A percentile compares a stretch with the other conserved stretches of the same genome.
phyloP scores from a whole-genome alignment of 1,140 invertebrate genomes.

The Ephestia elutella region DNA sequence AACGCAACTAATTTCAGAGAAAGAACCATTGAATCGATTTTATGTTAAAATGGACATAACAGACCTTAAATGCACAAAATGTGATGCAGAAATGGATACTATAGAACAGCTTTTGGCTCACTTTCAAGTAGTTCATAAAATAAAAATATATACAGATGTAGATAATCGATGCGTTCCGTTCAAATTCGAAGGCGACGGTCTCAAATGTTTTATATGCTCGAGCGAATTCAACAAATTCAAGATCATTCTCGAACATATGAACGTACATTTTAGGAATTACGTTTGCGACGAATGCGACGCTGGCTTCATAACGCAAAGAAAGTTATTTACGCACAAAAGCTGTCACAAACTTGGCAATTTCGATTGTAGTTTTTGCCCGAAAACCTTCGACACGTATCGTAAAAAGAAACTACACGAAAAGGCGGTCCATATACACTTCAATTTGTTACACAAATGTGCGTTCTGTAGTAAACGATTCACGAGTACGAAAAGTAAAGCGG shows the following conservation, averaged over 20 bases:
- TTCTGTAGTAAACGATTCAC: constrained; percentile 46
- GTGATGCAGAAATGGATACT: constrained; percentile 16
- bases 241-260: constrained; percentile 48
- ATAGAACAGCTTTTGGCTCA: constrained; percentile 24
- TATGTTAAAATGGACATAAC: constrained; percentile 39
- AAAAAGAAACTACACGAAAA: constrained; percentile 46
- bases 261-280: constrained; percentile 46
- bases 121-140: constrained; percentile 21
- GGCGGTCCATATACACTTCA: constrained; percentile 36
- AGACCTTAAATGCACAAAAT: constrained; percentile 23
- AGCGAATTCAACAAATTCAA: constrained; percentile 47
- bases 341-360: constrained; percentile 39
- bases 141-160: constrained; percentile 19
- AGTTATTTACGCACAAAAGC: constrained; percentile 30
- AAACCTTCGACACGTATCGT: constrained; percentile 35
- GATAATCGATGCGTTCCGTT: constrained; percentile 25
- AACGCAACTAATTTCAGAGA: neutral
- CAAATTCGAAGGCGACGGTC: constrained; percentile 20
- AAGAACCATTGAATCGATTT: constrained; percentile 5
- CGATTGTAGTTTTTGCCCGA: constrained; percentile 37
- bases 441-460: constrained; percentile 39
- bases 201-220: constrained; percentile 47
- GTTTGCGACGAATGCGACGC: constrained; percentile 44
- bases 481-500: constrained; percentile 34
- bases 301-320: constrained; percentile 38